These are phyloP conservation scores for Chaetorhynchus papuensis DNA, from an alignment of 2,113 vertebrate species.

Conservation along the genomic window DNA sequence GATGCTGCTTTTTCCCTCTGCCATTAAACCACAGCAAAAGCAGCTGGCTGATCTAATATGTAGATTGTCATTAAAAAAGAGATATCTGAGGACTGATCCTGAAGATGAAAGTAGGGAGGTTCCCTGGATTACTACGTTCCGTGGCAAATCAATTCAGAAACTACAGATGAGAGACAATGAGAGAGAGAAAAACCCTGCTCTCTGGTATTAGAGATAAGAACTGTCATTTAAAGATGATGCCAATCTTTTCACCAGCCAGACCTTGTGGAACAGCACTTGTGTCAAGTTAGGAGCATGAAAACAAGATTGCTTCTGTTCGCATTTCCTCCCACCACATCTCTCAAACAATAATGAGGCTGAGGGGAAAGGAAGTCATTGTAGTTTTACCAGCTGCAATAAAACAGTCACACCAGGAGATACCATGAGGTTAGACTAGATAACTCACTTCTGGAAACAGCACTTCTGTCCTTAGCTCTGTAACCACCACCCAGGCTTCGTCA, in stretches of 20 bases:
- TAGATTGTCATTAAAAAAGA: neutral
- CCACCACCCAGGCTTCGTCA: neutral
- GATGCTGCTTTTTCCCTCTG: neutral
- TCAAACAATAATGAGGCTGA: neutral
- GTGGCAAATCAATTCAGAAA: neutral
- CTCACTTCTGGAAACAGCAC: neutral
- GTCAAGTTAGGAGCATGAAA: neutral
- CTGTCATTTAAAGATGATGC: neutral
- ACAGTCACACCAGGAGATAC: neutral
- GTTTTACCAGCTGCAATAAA: neutral
- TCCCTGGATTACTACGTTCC: neutral
- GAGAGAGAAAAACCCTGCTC: neutral
- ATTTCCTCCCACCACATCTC: neutral
- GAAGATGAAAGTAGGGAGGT: neutral
- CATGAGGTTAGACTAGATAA: neutral
- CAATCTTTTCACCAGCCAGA: neutral
- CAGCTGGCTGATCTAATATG: neutral
- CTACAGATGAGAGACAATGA: neutral
- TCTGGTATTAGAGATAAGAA: neutral
- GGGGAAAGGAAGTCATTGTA: neutral
- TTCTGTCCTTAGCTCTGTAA: neutral
- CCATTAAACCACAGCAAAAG: neutral
- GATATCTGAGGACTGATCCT: neutral
- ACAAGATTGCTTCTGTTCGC: neutral
- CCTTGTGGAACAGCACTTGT: neutral